These are phyloP conservation scores for Dicyrtomina minuta DNA, from an alignment of 2,888 invertebrate genomes.

Conservation along the genomic window DNA sequence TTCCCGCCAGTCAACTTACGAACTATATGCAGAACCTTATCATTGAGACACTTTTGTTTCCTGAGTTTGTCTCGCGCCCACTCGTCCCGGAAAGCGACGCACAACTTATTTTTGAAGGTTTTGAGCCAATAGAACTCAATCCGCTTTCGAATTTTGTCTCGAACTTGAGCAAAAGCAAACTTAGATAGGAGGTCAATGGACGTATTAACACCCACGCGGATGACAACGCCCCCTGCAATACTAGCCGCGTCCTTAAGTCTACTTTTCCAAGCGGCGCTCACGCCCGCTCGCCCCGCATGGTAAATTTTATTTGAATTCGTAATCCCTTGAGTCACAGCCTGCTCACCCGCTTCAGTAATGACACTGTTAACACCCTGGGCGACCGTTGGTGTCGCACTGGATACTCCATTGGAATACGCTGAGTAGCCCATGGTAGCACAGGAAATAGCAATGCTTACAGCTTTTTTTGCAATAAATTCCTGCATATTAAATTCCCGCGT, in stretches of 20 bases:
- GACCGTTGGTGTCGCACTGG: constrained; percentile 18
- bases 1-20: neutral
- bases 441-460: constrained; percentile 35
- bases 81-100: too few species aligned
- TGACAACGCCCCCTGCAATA: constrained; percentile 9
- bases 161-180: constrained; percentile 29
- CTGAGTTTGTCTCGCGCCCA: neutral
- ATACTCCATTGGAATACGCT: constrained; percentile 6
- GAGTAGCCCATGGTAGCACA: constrained; percentile 31
- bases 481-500: too few species aligned
- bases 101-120: too few species aligned
- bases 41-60: neutral
- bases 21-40: neutral
- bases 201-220: constrained; percentile 10
- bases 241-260: constrained; percentile 20
- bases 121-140: too few species aligned
- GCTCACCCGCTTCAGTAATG: constrained; percentile 16
- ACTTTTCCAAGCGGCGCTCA: neutral
- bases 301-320: neutral
- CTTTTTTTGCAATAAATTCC: constrained; percentile 34
- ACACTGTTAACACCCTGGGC: too few species aligned
- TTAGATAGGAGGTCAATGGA: neutral
- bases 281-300: constrained; percentile 8
- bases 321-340: constrained; percentile 15
- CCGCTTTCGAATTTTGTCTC: too few species aligned